Evolutionary conservation across 2,113 vertebrate species (phyloP).

Genomic region (Ancistrus triradiatus): DNA sequence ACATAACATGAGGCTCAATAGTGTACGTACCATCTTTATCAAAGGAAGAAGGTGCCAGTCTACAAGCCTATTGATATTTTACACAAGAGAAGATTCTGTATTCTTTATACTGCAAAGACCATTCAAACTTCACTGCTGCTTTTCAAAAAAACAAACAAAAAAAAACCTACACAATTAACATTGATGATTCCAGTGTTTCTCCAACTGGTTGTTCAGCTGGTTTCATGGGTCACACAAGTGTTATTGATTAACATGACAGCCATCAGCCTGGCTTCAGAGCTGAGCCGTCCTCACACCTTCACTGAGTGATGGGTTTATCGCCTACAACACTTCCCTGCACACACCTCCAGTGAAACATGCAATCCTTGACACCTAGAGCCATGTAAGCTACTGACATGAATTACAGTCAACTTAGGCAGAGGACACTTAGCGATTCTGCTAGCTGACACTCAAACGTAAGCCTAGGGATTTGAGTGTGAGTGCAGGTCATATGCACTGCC

Average conservation of each 20-base stretch:
- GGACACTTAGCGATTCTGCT: constrained; percentile 40
- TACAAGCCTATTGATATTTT: too few species aligned
- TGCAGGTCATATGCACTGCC: constrained; percentile 24
- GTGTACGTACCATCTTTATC: too few species aligned
- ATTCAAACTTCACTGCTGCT: neutral
- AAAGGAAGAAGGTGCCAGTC: too few species aligned
- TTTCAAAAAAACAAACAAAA: neutral
- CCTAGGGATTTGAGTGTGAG: constrained; percentile 27
- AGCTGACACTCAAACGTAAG: constrained; percentile 47
- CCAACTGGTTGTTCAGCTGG: constrained; percentile 2
- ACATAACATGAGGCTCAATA: too few species aligned
- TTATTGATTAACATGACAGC: constrained; percentile 22
- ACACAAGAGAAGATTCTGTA: too few species aligned
- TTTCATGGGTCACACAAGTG: neutral
- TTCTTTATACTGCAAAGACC: neutral
- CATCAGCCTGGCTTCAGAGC: neutral
- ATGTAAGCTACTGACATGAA: constrained; percentile 44
- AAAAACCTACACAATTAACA: neutral
- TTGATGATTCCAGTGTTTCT: neutral
- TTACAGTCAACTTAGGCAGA: constrained; percentile 42
- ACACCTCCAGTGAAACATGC: constrained; percentile 27
- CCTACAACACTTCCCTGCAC: constrained; percentile 19
- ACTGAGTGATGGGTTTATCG: constrained; percentile 23
- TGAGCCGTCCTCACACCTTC: constrained; percentile 16
- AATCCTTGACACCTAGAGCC: constrained; percentile 36